Evolutionary conservation across 2,888 invertebrate species (phyloP), one percentile per base, ranked within the genome.

Genomic region (Charanyca ferruginea): DNA sequence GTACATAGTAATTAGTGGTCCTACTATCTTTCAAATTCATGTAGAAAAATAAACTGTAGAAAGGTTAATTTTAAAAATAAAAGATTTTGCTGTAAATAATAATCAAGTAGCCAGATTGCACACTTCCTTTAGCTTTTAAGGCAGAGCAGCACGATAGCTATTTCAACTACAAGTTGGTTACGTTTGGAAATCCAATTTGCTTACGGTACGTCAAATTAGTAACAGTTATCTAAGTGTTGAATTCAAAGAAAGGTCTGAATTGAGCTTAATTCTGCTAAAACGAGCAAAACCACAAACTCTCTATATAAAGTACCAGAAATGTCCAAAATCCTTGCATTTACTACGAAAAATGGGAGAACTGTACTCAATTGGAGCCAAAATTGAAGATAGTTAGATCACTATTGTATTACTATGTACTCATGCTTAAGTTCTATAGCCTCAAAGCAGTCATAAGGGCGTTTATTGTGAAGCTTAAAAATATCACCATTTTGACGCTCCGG

Each of bases 371-470:
- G 28, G 8, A 28, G 7, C 28, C 28, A 32, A 32, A 32, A 38
- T 38, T 20, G 0, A n/a, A 20, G 1, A 44, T 20, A 75, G 44
- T 66, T 73, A 68, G 69, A 69, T 38, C 57, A 73, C 32, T 57
- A 25, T 55, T 25, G n/a, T 20, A 32, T 38, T 11, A 16, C 38
- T 38, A 38, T 3, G 42, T 55, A 69, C 64, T 53, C 23, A 55
- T 74, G 54, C 54, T 62, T 61, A 64, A 35, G 70, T n/a, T 73
- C 47, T 49, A 80, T 73, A 85, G 78, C 71, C 72, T 77, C 67
- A 88, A 90, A 85, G 85, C 88, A 81, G 76, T 79, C 68, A 73
- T 81, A 82, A 85, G 92, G 76, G 93, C 92, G 92, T 92, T 88
- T 89, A 86, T 88, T 85, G 86, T 87, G 81, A 85, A 87, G 86